phyloP scores from a whole-genome alignment of 2,797 vertebrate species.

The Lindbergichthys nudifrons region DNA sequence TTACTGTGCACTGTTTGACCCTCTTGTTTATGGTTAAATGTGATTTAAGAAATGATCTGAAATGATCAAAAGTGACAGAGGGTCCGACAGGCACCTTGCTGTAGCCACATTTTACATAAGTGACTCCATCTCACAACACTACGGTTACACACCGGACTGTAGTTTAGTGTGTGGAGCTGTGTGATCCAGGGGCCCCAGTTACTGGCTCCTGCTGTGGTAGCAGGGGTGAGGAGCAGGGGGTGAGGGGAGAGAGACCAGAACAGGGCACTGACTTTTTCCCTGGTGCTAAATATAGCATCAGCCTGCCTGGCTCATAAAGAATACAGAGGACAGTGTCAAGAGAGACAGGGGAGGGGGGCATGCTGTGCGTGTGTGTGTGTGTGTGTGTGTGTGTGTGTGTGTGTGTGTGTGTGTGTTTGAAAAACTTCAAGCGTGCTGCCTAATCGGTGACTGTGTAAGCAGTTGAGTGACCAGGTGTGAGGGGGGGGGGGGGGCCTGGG shows the following conservation, averaged over 20 bases:
- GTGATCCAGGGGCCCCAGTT: constrained; percentile 24
- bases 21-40: constrained; percentile 33
- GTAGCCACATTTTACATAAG: constrained; percentile 27
- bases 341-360: background rate
- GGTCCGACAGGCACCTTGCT: constrained; percentile 18
- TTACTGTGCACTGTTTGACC: constrained; percentile 3
- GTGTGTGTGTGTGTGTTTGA: background rate
- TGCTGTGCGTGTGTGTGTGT: background rate
- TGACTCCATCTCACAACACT: constrained; percentile 18
- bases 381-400: background rate
- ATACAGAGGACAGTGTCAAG: constrained; percentile 52
- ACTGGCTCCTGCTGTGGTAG: constrained; percentile 22
- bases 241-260: constrained; percentile 40
- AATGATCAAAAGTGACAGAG: constrained; percentile 26
- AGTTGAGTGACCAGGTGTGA: constrained; percentile 15
- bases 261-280: constrained; percentile 50
- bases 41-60: constrained; percentile 29
- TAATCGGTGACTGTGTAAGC: constrained; percentile 21
- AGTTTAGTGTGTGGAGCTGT: constrained; percentile 38
- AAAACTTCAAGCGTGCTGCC: background rate
- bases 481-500: background rate
- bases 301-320: constrained; percentile 54
- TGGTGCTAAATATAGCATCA: constrained; percentile 73
- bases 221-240: constrained; percentile 17
- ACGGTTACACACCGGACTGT: no score